Evolutionary conservation across 2,888 invertebrate species (phyloP).

Genomic region (Hoplodrina ambigua): DNA sequence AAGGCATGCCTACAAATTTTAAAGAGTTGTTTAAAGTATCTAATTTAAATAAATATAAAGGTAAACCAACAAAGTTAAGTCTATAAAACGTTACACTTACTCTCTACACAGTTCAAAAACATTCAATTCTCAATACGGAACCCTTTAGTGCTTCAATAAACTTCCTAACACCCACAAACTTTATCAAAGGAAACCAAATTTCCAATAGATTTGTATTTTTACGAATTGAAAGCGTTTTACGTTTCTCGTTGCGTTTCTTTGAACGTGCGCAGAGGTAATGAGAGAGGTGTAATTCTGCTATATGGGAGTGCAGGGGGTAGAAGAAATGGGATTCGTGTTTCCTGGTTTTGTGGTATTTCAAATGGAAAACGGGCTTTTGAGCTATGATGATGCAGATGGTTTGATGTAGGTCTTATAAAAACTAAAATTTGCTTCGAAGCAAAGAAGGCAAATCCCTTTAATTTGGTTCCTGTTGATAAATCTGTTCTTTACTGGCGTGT

Average conservation of each 20-base stretch:
- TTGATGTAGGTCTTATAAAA: too few species aligned
- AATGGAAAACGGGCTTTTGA: neutral
- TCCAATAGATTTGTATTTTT: constrained; percentile 62
- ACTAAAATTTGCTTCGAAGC: too few species aligned
- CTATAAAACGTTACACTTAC: neutral
- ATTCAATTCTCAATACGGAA: constrained; percentile 32
- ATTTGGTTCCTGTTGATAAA: too few species aligned
- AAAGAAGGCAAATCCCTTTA: too few species aligned
- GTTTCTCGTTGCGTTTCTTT: constrained; percentile 44
- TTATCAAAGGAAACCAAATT: constrained; percentile 55
- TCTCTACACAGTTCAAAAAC: neutral
- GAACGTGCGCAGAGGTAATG: constrained; percentile 51
- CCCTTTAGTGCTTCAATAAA: constrained; percentile 23
- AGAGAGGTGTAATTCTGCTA: constrained; percentile 41
- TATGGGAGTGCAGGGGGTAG: neutral
- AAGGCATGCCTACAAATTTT: too few species aligned
- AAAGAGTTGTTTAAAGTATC: too few species aligned
- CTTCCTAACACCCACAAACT: constrained; percentile 21
- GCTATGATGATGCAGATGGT: too few species aligned
- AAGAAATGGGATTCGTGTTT: constrained; percentile 19
- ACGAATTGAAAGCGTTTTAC: constrained; percentile 49
- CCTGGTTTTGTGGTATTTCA: neutral
- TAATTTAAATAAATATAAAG: neutral
- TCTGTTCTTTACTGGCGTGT: too few species aligned
- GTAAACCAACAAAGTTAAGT: neutral